A percentile compares a stretch with the other conserved stretches of the same genome.
These are phyloP conservation scores for Halichoerus grypus DNA, from an alignment of 2,113 vertebrate genomes.

Conservation along the genomic window DNA sequence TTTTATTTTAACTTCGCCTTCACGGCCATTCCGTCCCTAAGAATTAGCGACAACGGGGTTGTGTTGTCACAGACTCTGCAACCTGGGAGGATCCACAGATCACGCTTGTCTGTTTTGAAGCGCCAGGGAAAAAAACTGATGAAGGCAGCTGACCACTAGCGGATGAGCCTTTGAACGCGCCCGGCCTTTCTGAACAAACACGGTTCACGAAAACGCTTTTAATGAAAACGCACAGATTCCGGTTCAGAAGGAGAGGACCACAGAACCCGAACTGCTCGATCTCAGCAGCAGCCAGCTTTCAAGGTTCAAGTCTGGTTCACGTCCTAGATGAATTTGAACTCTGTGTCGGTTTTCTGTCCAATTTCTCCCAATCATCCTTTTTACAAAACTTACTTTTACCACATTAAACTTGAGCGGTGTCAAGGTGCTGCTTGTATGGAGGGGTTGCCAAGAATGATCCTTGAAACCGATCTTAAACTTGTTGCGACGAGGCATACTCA, in stretches of 20 bases:
- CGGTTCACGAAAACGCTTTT: not conserved
- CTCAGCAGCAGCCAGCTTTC: not conserved
- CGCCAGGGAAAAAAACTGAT: not conserved
- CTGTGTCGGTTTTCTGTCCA: not conserved
- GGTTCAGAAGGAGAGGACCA: not conserved
- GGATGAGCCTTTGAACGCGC: slow-evolving; percentile 33
- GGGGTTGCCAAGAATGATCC: slow-evolving; percentile 75
- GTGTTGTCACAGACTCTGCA: not conserved
- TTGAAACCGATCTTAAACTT: slow-evolving; percentile 72
- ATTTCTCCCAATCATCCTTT: not conserved
- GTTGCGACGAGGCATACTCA: slow-evolving; percentile 62
- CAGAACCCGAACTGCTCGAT: not conserved
- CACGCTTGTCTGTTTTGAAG: slow-evolving; percentile 70
- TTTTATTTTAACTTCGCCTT: slow-evolving; percentile 68
- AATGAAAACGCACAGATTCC: not conserved
- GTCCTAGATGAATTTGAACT: not conserved
- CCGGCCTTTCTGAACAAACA: not conserved
- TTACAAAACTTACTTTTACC: not conserved
- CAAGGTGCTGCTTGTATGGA: slow-evolving; percentile 47
- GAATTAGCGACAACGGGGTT: slow-evolving; percentile 58
- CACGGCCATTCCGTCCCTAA: slow-evolving; percentile 62
- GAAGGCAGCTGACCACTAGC: not conserved
- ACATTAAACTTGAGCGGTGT: slow-evolving; percentile 56
- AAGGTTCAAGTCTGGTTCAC: not conserved
- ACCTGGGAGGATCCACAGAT: slow-evolving; percentile 1